phyloP scores from a whole-genome alignment of 2,888 invertebrate species.

The Sialis lutaria region DNA sequence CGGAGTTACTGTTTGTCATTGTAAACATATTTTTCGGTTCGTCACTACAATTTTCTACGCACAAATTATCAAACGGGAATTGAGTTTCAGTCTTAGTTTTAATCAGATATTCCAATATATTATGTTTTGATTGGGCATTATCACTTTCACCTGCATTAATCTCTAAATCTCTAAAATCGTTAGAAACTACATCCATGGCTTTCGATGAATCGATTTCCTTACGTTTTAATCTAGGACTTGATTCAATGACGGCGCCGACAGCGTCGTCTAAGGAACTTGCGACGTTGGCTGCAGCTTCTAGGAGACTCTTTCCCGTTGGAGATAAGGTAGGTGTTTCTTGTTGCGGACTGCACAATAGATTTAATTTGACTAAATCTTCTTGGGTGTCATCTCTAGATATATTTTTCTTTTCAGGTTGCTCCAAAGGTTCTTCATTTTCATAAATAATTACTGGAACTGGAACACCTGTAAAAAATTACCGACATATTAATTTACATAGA shows the following conservation, averaged over 20 bases:
- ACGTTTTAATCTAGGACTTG: slow-evolving; percentile 35
- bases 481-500: neutral
- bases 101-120: slow-evolving; percentile 9
- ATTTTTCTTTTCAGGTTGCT: neutral
- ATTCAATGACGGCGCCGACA: slow-evolving; percentile 47
- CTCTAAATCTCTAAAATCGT: neutral
- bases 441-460: neutral
- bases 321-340: slow-evolving; percentile 11
- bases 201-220: slow-evolving; percentile 25
- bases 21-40: neutral
- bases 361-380: neutral
- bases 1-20: neutral
- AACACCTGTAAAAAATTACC: neutral
- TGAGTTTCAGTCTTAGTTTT: slow-evolving; percentile 7
- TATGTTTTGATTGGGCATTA: slow-evolving; percentile 4
- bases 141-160: neutral
- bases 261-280: slow-evolving; percentile 49
- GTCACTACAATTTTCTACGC: neutral
- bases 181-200: slow-evolving; percentile 4
- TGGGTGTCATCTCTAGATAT: too few relatives aligned
- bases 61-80: slow-evolving; percentile 4
- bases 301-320: slow-evolving; percentile 28
- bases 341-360: slow-evolving; percentile 1
- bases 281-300: slow-evolving; percentile 47
- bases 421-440: neutral